Evolutionary conservation across 1,140 invertebrate species (phyloP).

Genomic region (Orius insidiosus): DNA sequence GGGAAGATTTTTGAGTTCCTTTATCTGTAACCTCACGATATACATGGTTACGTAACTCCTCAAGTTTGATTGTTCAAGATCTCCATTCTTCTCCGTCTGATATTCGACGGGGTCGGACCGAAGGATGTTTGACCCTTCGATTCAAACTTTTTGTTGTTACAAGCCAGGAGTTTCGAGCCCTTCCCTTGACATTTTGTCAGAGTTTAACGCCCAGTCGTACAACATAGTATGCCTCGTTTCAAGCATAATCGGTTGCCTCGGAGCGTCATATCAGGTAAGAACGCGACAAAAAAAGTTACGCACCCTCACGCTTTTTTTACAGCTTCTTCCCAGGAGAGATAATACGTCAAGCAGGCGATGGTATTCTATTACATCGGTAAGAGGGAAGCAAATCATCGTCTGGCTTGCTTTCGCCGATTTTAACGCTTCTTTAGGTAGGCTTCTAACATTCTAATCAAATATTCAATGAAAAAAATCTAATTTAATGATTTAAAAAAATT

Average conservation of each 20-base stretch:
- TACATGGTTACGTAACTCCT: no score
- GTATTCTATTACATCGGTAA: slow-evolving; percentile 34
- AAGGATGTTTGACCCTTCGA: slow-evolving; percentile 21
- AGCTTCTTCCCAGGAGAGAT: slow-evolving; percentile 34
- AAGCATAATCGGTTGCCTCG: slow-evolving; percentile 49
- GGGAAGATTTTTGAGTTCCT: no score
- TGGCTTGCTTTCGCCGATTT: slow-evolving; percentile 63
- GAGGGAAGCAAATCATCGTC: slow-evolving; percentile 51
- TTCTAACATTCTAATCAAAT: slow-evolving; percentile 12
- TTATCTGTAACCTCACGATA: no score
- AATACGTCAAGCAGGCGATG: slow-evolving; percentile 27
- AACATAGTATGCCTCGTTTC: slow-evolving; percentile 54
- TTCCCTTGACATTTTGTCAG: slow-evolving; percentile 17
- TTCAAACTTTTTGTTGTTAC: slow-evolving; percentile 21
- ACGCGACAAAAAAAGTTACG: neutral
- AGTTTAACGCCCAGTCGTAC: slow-evolving; percentile 19
- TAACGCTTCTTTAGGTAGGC: slow-evolving; percentile 49
- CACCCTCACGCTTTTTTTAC: slow-evolving; percentile 13
- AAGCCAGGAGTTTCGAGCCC: slow-evolving; percentile 10
- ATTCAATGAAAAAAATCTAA: slow-evolving; percentile 6
- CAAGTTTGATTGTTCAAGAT: no score
- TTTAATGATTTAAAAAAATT: no score
- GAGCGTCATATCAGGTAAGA: slow-evolving; percentile 53
- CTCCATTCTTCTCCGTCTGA: no score
- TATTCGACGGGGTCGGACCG: neutral